A percentile compares a stretch with the other conserved stretches of the same genome.
These are phyloP conservation scores for Clupea harengus DNA, from an alignment of 2,113 vertebrate genomes.

Conservation along the genomic window DNA sequence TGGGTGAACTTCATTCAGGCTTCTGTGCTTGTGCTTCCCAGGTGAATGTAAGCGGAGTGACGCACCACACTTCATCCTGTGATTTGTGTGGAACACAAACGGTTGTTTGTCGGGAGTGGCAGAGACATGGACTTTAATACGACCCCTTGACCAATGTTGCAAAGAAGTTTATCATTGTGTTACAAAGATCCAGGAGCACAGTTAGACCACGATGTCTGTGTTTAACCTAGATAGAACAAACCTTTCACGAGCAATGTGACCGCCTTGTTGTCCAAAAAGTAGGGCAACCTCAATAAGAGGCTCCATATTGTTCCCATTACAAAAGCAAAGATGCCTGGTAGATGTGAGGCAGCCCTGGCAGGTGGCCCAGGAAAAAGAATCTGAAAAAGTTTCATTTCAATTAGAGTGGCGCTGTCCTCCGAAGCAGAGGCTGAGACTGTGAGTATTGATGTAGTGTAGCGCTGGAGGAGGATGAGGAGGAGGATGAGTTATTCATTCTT, in stretches of 20 bases:
- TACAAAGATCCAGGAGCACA: not conserved
- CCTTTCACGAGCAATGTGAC: not conserved
- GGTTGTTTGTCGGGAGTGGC: not conserved
- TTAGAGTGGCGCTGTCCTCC: not conserved
- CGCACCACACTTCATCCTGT: not conserved
- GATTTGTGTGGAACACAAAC: not conserved
- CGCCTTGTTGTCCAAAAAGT: not conserved
- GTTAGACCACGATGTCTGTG: not conserved
- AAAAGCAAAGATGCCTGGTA: not conserved
- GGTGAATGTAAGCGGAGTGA: not conserved
- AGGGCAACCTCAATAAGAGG: not conserved
- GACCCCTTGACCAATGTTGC: not conserved
- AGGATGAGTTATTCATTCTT: not conserved
- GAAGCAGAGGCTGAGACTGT: not conserved
- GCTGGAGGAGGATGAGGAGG: not conserved
- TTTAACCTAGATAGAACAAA: not conserved
- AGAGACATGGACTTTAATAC: not conserved
- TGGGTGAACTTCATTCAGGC: not conserved
- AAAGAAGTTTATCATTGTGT: not conserved
- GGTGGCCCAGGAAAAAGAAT: not conserved
- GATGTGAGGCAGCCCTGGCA: not conserved
- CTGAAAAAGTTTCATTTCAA: not conserved
- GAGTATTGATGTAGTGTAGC: not conserved
- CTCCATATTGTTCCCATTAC: not conserved
- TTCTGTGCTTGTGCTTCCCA: not conserved